Evolutionary conservation across 2,113 vertebrate genomes (phyloP).

Genomic region (Sula dactylatra): DNA sequence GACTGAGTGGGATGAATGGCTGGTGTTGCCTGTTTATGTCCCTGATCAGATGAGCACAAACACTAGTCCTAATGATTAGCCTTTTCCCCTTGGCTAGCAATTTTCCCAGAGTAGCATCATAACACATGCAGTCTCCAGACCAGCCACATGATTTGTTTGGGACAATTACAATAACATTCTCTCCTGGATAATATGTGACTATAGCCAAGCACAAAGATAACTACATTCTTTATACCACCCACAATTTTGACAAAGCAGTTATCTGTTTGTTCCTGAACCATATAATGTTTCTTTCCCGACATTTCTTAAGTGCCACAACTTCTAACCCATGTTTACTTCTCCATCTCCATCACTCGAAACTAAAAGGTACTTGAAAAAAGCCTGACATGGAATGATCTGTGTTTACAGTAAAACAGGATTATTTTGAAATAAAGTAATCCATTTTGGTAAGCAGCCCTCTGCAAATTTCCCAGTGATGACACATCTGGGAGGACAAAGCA

Average conservation of each 20-base stretch:
- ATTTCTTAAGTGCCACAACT: neutral
- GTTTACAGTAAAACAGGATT: neutral
- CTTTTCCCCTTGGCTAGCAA: neutral
- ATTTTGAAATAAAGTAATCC: neutral
- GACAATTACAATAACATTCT: neutral
- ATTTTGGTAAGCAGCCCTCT: neutral
- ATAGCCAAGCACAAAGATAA: neutral
- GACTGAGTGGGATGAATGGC: neutral
- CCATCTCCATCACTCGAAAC: neutral
- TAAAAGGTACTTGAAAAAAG: neutral
- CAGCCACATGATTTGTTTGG: neutral
- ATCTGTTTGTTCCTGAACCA: neutral
- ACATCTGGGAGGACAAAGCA: slow-evolving; percentile 23
- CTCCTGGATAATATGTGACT: neutral
- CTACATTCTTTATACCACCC: neutral
- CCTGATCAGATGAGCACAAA: neutral
- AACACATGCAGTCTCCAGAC: neutral
- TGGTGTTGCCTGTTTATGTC: neutral
- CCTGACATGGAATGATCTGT: neutral
- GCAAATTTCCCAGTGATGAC: neutral
- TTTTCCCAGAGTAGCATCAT: neutral
- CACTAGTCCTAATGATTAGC: neutral
- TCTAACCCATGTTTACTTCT: neutral
- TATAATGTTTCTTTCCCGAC: neutral
- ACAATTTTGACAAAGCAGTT: neutral